phyloP scores from a whole-genome alignment of 2,888 invertebrate species.

The Ptilodon capucinus region DNA sequence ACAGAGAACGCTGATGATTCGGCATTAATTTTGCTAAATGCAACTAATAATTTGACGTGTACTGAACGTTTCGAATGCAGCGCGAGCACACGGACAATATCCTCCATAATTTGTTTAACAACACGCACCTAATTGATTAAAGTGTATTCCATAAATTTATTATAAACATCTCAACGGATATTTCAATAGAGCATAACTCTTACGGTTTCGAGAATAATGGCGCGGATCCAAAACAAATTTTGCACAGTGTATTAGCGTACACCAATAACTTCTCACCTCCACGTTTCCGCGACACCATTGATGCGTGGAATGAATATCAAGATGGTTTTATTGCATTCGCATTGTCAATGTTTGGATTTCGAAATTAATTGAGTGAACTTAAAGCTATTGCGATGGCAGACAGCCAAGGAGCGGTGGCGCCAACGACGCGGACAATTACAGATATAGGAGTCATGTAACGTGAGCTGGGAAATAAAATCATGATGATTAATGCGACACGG shows the following conservation, averaged over 20 bases:
- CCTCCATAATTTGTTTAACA: conserved; percentile 31
- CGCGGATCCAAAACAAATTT: conserved; percentile 49
- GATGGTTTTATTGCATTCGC: conserved; percentile 47
- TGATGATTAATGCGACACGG: conserved; percentile 60
- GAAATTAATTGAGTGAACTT: conserved; percentile 58
- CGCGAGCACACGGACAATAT: conserved; percentile 13
- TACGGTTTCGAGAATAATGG: conserved; percentile 40
- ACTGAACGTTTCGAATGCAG: conserved; percentile 25
- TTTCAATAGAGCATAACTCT: conserved; percentile 39
- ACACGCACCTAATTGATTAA: conserved; percentile 40
- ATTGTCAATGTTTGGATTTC: conserved; percentile 51
- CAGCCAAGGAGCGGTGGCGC: conserved; percentile 72
- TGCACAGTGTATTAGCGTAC: conserved; percentile 28
- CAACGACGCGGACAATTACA: conserved; percentile 65
- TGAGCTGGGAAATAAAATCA: conserved; percentile 65
- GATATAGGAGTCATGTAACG: conserved; percentile 61
- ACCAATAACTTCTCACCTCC: conserved; percentile 39
- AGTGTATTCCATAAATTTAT: conserved; percentile 38
- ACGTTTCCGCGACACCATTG: conserved; percentile 38
- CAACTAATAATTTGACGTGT: conserved; percentile 31
- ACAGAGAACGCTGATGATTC: no score
- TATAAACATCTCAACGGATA: conserved; percentile 42
- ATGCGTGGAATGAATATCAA: conserved; percentile 42
- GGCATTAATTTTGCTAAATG: no score
- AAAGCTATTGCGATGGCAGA: conserved; percentile 64